Evolutionary conservation across 1,140 invertebrate genomes (phyloP), one percentile per base, ranked within the genome.

Genomic region (Ruditapes philippinarum): DNA sequence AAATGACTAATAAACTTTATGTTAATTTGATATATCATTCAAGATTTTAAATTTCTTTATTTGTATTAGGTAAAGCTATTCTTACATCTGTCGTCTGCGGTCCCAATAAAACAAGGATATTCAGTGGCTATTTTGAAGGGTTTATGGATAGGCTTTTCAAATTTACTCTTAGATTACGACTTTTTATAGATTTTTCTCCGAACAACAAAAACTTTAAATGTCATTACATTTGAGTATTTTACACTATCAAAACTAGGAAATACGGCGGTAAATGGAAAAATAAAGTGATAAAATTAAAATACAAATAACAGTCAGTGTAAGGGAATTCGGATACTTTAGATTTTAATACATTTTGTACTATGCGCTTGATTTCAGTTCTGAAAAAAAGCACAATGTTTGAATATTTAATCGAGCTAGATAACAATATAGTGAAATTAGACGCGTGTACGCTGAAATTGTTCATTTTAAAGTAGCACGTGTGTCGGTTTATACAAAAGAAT

Each of bases 311-410:
- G 42, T 49, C 51, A 78, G 45, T 51, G 40, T 49, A 40, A 70
- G 14, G 25, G 14, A 38, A 70, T 28, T 36, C 33, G 19, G 36
- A 70, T 70, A 31, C 38, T 36, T 19, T 7, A 45, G 38, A 70
- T 36, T 36, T 70, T 38, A 70, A 70, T 70, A 70, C 65, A 70
- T 70, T 70, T 70, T 70, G 65, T 38, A 70, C 65, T 70, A 36
- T 70, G 3, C 36, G 65, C 65, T 70, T 70, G 65, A 70, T 70
- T 70, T 28, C 25, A 40, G 38, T 38, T 22, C 28, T 0, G 36
- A 28, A 65, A n/a, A n/a, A 45, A 65, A 65, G 60, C 60, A 33
- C 7, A 70, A 31, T 38, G 65, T 70, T 70, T 17, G 14, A 38
- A 36, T 70, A 38, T 38, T 17, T 38, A 38, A 38, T 70, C 65